These are phyloP conservation scores for Cryptoblepharus egeriae DNA, from an alignment of 2,797 vertebrate genomes.

Conservation along the genomic window DNA sequence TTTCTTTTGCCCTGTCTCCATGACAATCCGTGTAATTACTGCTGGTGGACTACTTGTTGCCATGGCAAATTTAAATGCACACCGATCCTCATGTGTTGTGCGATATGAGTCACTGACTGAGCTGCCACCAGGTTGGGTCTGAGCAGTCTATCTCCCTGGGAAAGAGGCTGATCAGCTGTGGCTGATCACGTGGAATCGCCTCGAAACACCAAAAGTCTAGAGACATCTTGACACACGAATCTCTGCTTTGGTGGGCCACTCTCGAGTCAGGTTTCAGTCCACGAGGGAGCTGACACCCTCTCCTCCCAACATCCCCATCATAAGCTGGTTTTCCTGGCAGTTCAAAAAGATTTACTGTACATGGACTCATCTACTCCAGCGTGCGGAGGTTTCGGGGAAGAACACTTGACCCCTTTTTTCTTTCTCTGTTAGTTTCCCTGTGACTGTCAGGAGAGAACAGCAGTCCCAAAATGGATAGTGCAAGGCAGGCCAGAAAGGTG, in stretches of 20 bases:
- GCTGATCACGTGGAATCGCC: neutral
- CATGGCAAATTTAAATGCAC: constrained; percentile 80
- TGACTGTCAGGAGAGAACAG: constrained; percentile 35
- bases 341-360: neutral
- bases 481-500: neutral
- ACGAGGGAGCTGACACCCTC: neutral
- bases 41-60: constrained; percentile 81
- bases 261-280: neutral
- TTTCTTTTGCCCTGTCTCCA: constrained; percentile 77
- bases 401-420: neutral
- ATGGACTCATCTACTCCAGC: neutral
- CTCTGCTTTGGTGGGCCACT: neutral
- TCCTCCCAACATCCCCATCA: neutral
- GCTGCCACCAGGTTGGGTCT: constrained; percentile 28
- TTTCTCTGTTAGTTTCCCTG: too few species aligned
- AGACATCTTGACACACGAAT: neutral
- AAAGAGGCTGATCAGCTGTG: constrained; percentile 11
- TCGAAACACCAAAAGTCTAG: neutral
- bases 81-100: constrained; percentile 73
- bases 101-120: constrained; percentile 74
- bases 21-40: constrained; percentile 77
- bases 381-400: too few species aligned
- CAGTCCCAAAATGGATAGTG: constrained; percentile 2
- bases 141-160: neutral
- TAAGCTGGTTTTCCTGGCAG: neutral